A percentile compares a stretch with the other conserved stretches of the same genome.
These are phyloP conservation scores for Lycophotia porphyrea DNA, from an alignment of 2,888 invertebrate species.

Conservation along the genomic window DNA sequence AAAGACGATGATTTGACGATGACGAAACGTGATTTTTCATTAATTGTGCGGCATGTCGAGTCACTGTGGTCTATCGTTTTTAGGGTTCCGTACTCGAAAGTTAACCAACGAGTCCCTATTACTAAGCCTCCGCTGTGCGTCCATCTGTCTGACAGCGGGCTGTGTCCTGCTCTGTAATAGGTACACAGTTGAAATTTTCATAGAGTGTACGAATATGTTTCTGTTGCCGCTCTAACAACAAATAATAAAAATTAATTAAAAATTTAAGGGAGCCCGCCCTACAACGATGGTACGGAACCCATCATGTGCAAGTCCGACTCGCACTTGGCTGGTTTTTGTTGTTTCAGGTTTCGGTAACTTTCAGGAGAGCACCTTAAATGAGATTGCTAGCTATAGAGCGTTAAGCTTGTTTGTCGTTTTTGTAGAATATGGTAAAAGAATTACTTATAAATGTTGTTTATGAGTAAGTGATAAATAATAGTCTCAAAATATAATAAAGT, in stretches of 20 bases:
- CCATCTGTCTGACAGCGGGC: too few relatives aligned
- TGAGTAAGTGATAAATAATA: conserved; percentile 19
- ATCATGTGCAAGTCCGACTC: neutral
- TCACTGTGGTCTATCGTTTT: neutral
- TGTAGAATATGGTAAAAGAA: conserved; percentile 1
- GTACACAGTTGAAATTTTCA: too few relatives aligned
- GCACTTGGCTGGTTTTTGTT: neutral
- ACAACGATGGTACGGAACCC: too few relatives aligned
- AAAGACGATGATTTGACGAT: too few relatives aligned
- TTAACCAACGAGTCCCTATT: too few relatives aligned
- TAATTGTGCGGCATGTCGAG: neutral
- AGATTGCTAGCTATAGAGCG: conserved; percentile 9
- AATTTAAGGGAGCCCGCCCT: too few relatives aligned
- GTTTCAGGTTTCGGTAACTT: neutral
- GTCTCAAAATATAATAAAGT: conserved; percentile 26
- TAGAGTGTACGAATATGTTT: too few relatives aligned
- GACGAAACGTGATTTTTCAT: neutral
- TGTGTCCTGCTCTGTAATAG: too few relatives aligned
- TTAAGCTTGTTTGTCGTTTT: conserved; percentile 24
- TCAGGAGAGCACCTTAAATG: neutral
- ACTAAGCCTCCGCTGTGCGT: too few relatives aligned
- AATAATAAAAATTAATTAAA: too few relatives aligned
- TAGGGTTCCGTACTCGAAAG: too few relatives aligned
- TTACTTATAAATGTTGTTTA: conserved; percentile 25
- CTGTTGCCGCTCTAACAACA: too few relatives aligned